phyloP scores from a whole-genome alignment of 2,888 invertebrate genomes.

The Caenorhabditis sp. region DNA sequence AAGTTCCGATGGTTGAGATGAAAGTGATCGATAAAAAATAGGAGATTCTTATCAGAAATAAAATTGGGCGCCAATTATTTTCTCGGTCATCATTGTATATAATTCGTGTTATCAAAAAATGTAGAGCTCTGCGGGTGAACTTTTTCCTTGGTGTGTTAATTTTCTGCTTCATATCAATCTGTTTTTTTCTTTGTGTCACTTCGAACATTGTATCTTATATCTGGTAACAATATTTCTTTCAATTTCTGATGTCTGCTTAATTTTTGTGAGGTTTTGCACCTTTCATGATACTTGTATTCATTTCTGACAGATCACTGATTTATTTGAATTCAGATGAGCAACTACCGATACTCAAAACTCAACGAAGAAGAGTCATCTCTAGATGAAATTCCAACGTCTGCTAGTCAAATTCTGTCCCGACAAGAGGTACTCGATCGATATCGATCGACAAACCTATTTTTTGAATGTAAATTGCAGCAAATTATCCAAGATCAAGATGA shows the following conservation, averaged over 20 bases:
- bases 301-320: too few relatives aligned
- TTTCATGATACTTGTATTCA: too few relatives aligned
- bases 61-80: not conserved
- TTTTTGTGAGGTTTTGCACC: too few relatives aligned
- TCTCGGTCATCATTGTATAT: constrained; percentile 19
- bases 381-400: constrained; percentile 30
- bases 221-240: too few relatives aligned
- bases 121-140: constrained; percentile 33
- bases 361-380: constrained; percentile 48
- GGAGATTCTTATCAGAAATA: constrained; percentile 6
- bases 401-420: constrained; percentile 32
- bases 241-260: too few relatives aligned
- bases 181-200: not conserved
- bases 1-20: constrained; percentile 54
- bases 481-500: constrained; percentile 90
- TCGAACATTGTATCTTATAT: not conserved
- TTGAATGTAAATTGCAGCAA: constrained; percentile 75
- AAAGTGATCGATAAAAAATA: constrained; percentile 57
- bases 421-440: constrained; percentile 27
- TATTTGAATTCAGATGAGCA: constrained; percentile 26
- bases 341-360: constrained; percentile 43
- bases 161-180: constrained; percentile 39
- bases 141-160: constrained; percentile 35
- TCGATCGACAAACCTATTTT: not conserved
- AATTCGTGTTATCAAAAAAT: constrained; percentile 11